Evolutionary conservation across 2,888 invertebrate species (phyloP), one percentile per base, ranked within the genome.

Genomic region (Criorhina ranunculi): DNA sequence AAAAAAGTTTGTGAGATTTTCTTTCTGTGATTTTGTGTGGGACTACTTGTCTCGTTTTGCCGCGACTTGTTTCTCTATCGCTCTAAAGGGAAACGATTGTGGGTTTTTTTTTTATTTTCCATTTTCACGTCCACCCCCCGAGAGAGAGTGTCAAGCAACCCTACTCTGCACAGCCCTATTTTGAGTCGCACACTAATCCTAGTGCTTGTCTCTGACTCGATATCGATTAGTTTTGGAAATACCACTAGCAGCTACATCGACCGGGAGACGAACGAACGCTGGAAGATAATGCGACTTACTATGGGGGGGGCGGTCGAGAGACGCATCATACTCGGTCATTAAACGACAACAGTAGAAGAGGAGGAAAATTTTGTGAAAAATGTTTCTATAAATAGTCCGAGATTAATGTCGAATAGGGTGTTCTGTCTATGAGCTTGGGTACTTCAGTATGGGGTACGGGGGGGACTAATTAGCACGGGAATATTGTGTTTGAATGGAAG

Each of bases 141-240:
- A 37, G 29, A 33, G 29, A 33, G 51, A 70, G 70, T 70, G 76
- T 51, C 62, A 70, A 81, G 49, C 75, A 69, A 67, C 53, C 69
- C 69, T 55, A 76, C 49, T 24, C 24, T 44, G 12, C 64, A 67
- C 75, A 85, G 75, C 80, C 80, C 80, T 83, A 85, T 76, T 85
- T 75, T 85, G 76, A 85, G 85, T 80, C 85, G 85, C 53, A 70
- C 75, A 85, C 80, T 85, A 85, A 85, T 85, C 85, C 85, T 76
- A 85, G 85, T 64, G 75, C 79, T 85, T 79, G 85, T 85, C 85
- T 85, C 79, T 80, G 75, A 19, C 80, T 80, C 75, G 80, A 72
- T 85, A 85, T 85, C 85, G 85, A 85, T 85, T 85, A 85, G 80
- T 85, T 85, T 80, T 85, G 40, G 8, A 59, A 79, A 55, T 53